A percentile compares a stretch with the other conserved stretches of the same genome.
These are phyloP conservation scores for Mormyrops boulengeri DNA, from an alignment of 2,797 vertebrate genomes.

Conservation along the genomic window DNA sequence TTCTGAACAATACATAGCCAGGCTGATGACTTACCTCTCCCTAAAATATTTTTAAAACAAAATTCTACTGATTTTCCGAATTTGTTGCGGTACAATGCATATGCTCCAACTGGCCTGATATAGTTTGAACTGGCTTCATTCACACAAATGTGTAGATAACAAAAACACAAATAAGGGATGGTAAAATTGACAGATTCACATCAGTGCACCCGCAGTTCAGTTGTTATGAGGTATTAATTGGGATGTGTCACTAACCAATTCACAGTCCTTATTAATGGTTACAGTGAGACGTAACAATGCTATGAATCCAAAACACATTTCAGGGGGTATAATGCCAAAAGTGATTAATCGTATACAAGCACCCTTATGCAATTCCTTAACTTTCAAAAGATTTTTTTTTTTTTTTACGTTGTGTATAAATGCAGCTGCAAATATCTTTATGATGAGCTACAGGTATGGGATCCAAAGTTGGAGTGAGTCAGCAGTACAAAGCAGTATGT, in stretches of 20 bases:
- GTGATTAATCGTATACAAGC: not conserved
- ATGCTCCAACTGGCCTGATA: not conserved
- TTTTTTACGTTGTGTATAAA: not conserved
- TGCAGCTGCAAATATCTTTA: not conserved
- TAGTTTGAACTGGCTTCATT: not conserved
- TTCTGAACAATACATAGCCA: not conserved
- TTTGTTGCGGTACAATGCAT: not conserved
- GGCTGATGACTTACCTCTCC: not conserved
- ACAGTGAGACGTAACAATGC: not conserved
- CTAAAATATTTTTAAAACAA: not conserved
- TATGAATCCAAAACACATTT: not conserved
- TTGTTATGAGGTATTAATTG: not conserved
- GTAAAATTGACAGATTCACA: not conserved
- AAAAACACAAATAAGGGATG: not conserved
- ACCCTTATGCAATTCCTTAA: not conserved
- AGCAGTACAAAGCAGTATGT: not conserved
- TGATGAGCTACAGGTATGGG: not conserved
- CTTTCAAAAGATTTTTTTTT: not conserved
- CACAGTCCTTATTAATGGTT: not conserved
- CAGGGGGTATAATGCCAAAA: not conserved
- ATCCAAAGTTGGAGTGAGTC: not conserved
- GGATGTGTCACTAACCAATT: not conserved
- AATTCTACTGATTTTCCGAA: not conserved
- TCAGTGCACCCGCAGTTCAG: not conserved
- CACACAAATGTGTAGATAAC: not conserved